Evolutionary conservation across 2,888 invertebrate genomes (phyloP), one percentile per base, ranked within the genome.

Genomic region (Ypsolopha sequella): DNA sequence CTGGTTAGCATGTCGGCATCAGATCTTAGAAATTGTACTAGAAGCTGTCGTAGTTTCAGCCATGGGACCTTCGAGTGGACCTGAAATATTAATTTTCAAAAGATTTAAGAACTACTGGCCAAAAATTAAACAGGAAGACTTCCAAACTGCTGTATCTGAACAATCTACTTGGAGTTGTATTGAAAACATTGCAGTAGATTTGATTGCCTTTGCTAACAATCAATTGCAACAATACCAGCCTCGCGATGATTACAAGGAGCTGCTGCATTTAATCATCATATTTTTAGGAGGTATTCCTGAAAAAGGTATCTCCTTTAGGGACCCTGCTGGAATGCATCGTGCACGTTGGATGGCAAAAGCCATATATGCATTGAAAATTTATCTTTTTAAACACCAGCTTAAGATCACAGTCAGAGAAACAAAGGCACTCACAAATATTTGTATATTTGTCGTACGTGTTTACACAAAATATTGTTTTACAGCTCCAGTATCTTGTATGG

Each of bases 291-390:
- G 48, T 48, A 33, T 51, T 38, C 54, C 52, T 52, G 48, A 51
- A 36, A 50, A 55, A 52, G 46, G 51, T 34, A 41, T 51, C 13
- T 52, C 41, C 41, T 52, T 53, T 44, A 38, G 51, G 14, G 38
- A 38, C 35, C 54, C 56, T 24, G 55, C 53, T 51, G 51, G 52
- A 39, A 51, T 54, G 35, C 53, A 54, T 54, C 52, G 50, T 33
- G 56, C 54, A 41, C n/a, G 53, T 13, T 55, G 54, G 48, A 55
- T 54, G 53, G 55, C 52, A 54, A 56, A 47, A 50, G 50, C 47
- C 10, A 35, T 54, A 8, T 56, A 54, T 41, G 44, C 45, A 9
- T 41, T 55, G 7, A 54, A 54, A 39, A 48, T 53, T 38, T 54
- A 41, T 44, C n/a, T n/a, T n/a, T n/a, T n/a, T n/a, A n/a, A n/a